These are phyloP conservation scores for Heterochromis multidens DNA, from an alignment of 2,113 vertebrate species.

Conservation along the genomic window DNA sequence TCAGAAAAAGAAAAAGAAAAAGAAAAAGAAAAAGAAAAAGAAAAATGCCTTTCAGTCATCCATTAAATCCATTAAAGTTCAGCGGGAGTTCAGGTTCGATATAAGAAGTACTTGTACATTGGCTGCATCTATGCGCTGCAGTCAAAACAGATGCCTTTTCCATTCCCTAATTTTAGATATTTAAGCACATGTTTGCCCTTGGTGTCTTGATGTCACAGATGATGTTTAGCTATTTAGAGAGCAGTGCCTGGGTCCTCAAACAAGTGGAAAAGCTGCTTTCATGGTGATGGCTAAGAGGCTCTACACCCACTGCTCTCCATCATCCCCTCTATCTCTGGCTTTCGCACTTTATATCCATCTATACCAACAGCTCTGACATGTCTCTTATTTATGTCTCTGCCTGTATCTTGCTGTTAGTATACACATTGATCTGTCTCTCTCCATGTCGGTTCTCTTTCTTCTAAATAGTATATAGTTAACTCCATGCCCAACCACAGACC, in stretches of 20 bases:
- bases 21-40: too few species aligned
- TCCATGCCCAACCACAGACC: not conserved
- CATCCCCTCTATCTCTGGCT: not conserved
- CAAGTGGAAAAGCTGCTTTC: conserved; percentile 52
- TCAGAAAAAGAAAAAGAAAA: not conserved
- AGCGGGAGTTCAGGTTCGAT: not conserved
- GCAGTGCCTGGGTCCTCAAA: conserved; percentile 8
- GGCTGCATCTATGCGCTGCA: not conserved
- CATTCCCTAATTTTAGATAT: conserved; percentile 20
- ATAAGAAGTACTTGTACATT: not conserved
- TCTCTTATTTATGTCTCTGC: not conserved
- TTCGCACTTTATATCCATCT: not conserved
- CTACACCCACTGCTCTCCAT: conserved; percentile 34
- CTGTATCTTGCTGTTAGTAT: not conserved
- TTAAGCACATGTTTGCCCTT: conserved; percentile 13
- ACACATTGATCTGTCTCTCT: not conserved
- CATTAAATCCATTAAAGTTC: not conserved
- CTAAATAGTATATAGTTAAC: not conserved
- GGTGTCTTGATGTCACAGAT: conserved; percentile 41
- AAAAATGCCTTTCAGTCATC: not conserved
- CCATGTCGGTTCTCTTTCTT: not conserved
- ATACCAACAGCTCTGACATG: not conserved
- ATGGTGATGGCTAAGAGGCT: conserved; percentile 45
- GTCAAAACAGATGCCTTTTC: not conserved
- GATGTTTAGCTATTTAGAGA: conserved; percentile 52